Conservation (phyloP, 2,113 vertebrate genomes). For the Monarcha castaneiventris region DNA sequence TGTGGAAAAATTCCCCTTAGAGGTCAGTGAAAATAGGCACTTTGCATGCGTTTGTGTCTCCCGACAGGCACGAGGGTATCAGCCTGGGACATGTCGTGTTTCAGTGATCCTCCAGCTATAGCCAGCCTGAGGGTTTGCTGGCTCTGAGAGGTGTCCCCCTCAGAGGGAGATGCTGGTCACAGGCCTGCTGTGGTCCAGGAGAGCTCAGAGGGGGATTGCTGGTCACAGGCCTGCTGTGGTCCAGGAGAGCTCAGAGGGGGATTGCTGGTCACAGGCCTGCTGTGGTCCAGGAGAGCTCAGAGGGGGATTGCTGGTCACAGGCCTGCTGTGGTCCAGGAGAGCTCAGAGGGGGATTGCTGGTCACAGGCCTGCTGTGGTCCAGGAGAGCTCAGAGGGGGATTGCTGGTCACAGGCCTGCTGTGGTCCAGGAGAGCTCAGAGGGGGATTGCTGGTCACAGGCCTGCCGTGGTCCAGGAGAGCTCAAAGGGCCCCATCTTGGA, state of each 20-base stretch:
- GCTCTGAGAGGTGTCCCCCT: no score
- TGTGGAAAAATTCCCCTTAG: neutral
- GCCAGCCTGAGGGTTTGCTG: neutral
- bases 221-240: neutral
- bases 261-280: neutral
- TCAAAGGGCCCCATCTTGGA: neutral
- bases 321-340: no score
- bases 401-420: no score
- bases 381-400: neutral
- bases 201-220: no score
- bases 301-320: neutral
- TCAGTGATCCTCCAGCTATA: neutral
- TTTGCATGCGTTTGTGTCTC: neutral
- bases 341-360: no score
- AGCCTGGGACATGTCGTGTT: accelerated
- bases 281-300: neutral
- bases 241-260: neutral
- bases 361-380: neutral
- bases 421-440: no score
- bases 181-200: no score
- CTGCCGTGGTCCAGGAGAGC: neutral
- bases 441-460: neutral
- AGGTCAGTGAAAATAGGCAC: neutral
- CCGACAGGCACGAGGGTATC: accelerated
- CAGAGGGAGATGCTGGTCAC: neutral